Evolutionary conservation across 2,888 invertebrate genomes (phyloP).

Genomic region (Petrolisthes cinctipes): DNA sequence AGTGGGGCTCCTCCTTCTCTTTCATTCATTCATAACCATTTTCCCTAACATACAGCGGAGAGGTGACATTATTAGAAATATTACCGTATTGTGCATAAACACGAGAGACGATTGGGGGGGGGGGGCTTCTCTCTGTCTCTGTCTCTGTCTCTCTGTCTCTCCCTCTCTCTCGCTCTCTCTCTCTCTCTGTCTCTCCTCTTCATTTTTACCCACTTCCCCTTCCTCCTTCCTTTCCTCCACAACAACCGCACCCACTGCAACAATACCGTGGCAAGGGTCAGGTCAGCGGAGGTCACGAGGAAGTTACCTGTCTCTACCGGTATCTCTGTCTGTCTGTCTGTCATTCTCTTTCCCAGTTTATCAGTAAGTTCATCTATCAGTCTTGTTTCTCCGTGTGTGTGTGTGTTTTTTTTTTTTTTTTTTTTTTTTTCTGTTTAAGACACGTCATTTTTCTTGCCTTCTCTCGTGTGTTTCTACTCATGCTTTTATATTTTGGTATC

Average conservation of each 20-base stretch:
- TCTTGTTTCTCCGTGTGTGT: neutral
- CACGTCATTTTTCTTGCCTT: neutral
- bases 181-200: neutral
- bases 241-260: neutral
- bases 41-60: too few relatives aligned
- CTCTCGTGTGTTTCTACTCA: too few relatives aligned
- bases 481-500: too few relatives aligned
- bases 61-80: too few relatives aligned
- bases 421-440: neutral
- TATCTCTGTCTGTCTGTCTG: constrained; percentile 2
- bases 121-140: neutral
- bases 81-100: neutral
- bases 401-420: neutral
- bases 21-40: too few relatives aligned
- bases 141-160: neutral
- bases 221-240: neutral
- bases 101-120: neutral
- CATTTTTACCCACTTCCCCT: neutral
- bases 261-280: too few relatives aligned
- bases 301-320: neutral
- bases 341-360: neutral
- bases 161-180: neutral
- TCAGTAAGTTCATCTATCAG: neutral
- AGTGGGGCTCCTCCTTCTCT: too few relatives aligned
- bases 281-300: too few relatives aligned